A percentile compares a stretch with the other conserved stretches of the same genome.
phyloP scores from a whole-genome alignment of 2,888 invertebrate genomes.

The Apoda limacodes region DNA sequence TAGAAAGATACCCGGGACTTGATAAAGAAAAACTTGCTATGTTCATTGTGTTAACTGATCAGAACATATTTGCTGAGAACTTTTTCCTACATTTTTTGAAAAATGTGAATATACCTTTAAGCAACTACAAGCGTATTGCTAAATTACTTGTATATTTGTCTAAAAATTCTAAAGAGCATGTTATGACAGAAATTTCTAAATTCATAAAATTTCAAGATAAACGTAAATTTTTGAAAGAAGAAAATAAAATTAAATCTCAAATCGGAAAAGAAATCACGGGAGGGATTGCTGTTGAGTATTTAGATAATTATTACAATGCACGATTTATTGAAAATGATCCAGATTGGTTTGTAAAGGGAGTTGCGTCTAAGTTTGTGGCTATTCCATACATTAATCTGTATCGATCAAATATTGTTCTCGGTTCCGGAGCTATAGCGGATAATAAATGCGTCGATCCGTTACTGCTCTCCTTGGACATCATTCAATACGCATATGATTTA shows the following conservation, averaged over 20 bases:
- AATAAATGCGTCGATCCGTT: conserved; percentile 1
- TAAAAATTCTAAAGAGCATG: not conserved
- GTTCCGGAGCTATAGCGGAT: conserved; percentile 5
- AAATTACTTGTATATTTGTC: conserved; percentile 2
- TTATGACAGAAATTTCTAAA: not conserved
- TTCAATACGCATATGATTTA: conserved; percentile 9
- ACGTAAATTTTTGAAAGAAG: not conserved
- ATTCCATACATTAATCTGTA: conserved; percentile 8
- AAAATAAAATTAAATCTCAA: not conserved
- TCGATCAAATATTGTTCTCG: conserved; percentile 2
- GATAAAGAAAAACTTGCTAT: conserved; percentile 23
- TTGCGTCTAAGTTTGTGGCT: conserved; percentile 3
- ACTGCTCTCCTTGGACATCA: conserved; percentile 5
- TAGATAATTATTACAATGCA: not conserved
- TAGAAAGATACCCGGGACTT: conserved; percentile 19
- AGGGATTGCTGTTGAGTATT: conserved; percentile 3
- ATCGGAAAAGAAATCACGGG: not conserved
- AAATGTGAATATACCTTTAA: not conserved
- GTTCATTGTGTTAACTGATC: conserved; percentile 25
- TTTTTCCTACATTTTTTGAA: conserved; percentile 19
- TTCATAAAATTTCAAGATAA: not conserved
- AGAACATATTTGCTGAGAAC: conserved; percentile 17
- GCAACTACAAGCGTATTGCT: not conserved
- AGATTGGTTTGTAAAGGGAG: conserved; percentile 9
- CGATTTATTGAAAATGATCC: conserved; percentile 1